A percentile compares a stretch with the other conserved stretches of the same genome.
phyloP scores from a whole-genome alignment of 1,140 invertebrate species.

The Drosophila hydei region DNA sequence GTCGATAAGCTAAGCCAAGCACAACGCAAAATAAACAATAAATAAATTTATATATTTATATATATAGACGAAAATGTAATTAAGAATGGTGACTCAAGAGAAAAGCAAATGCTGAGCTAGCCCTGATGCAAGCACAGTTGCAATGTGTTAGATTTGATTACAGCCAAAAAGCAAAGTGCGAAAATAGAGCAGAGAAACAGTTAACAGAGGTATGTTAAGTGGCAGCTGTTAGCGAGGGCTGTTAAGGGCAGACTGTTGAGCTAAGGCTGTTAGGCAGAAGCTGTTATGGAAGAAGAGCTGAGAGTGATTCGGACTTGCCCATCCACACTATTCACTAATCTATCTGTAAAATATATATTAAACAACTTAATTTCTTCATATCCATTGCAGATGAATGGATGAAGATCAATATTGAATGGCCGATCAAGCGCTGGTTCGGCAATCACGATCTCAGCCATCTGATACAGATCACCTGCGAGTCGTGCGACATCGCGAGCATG shows the following conservation, averaged over 20 bases:
- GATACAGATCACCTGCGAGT: constrained; percentile 90
- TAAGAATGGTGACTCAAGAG: constrained; percentile 4
- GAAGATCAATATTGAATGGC: constrained; percentile 89
- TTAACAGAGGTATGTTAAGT: no score
- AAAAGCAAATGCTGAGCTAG: constrained; percentile 9
- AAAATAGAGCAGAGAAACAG: background rate
- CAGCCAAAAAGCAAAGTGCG: background rate
- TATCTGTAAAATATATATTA: background rate
- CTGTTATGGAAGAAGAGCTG: background rate
- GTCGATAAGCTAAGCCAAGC: constrained; percentile 34
- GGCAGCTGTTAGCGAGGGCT: no score
- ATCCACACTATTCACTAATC: no score
- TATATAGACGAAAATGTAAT: background rate
- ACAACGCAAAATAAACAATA: background rate
- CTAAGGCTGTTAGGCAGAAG: no score
- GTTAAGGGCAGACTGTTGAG: no score
- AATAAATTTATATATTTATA: background rate
- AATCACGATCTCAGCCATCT: constrained; percentile 87
- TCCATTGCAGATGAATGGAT: constrained; percentile 90
- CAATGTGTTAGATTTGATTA: background rate
- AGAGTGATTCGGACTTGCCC: background rate
- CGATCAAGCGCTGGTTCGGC: constrained; percentile 89
- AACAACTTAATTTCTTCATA: constrained; percentile 3
- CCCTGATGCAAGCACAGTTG: background rate
- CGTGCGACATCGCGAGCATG: constrained; percentile 86